Conservation (phyloP, 2,888 invertebrate species). For the Tinea semifulvella region DNA sequence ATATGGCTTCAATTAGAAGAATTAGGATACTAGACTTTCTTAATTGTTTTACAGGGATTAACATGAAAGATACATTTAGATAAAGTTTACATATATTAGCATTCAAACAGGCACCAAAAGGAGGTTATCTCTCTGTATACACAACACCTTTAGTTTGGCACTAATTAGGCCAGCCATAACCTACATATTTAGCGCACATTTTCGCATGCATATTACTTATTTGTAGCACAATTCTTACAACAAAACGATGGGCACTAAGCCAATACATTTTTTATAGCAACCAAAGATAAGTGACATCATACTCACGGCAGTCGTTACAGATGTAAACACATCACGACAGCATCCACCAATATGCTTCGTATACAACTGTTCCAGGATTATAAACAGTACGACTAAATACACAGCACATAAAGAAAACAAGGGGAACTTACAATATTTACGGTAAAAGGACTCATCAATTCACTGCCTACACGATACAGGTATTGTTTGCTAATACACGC, state of each 20-base stretch:
- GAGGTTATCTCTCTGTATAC: not conserved
- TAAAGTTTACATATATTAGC: constrained; percentile 9
- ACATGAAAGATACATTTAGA: not conserved
- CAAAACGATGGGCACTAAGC: constrained; percentile 65
- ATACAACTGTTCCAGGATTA: not conserved
- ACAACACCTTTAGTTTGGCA: not conserved
- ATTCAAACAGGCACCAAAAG: not conserved
- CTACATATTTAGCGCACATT: constrained; percentile 45
- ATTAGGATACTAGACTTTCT: too few species aligned
- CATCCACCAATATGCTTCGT: not conserved
- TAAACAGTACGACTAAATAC: not conserved
- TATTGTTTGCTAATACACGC: not conserved
- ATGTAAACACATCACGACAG: constrained; percentile 58
- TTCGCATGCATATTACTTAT: constrained; percentile 44
- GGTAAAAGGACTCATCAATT: constrained; percentile 47
- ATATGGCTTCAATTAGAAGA: too few species aligned
- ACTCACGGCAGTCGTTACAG: constrained; percentile 56
- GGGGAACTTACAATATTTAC: constrained; percentile 31
- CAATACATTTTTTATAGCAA: constrained; percentile 58
- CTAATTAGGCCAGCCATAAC: constrained; percentile 35
- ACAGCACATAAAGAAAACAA: constrained; percentile 22
- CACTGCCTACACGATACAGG: constrained; percentile 46
- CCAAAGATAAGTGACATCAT: constrained; percentile 63
- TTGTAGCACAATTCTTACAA: constrained; percentile 27
- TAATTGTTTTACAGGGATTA: not conserved